These are phyloP conservation scores for Athripsodes cinereus DNA, from an alignment of 2,888 invertebrate species.

Conservation along the genomic window DNA sequence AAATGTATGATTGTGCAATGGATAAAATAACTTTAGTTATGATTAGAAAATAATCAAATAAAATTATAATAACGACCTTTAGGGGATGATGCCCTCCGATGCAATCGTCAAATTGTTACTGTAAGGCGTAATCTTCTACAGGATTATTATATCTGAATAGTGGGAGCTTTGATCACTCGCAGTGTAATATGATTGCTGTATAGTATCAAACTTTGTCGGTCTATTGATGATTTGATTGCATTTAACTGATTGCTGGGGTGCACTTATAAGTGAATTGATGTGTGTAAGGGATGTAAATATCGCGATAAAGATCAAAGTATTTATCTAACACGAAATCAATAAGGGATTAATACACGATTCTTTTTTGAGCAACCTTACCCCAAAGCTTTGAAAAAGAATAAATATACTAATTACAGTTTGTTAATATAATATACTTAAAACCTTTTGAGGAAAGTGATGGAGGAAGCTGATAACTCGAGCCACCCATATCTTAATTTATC, in stretches of 20 bases:
- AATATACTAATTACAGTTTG: too few relatives aligned
- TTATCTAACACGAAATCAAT: too few relatives aligned
- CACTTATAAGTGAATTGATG: neutral
- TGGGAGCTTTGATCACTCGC: neutral
- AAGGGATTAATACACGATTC: too few relatives aligned
- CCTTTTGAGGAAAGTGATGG: too few relatives aligned
- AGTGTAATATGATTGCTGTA: neutral
- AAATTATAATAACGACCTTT: neutral
- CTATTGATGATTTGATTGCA: neutral
- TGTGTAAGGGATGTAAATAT: neutral
- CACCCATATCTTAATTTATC: too few relatives aligned
- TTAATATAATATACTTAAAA: too few relatives aligned
- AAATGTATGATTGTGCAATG: too few relatives aligned
- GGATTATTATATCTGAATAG: neutral
- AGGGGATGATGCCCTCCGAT: neutral
- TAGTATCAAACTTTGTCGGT: neutral
- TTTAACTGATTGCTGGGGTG: neutral
- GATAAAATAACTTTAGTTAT: neutral
- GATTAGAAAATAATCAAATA: neutral
- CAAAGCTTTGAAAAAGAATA: too few relatives aligned
- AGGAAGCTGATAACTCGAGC: too few relatives aligned
- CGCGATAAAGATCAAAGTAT: too few relatives aligned
- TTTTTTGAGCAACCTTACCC: too few relatives aligned
- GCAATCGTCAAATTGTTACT: neutral
- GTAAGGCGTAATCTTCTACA: neutral